Evolutionary conservation across 2,888 invertebrate species (phyloP).

Genomic region (Chouioia cunea): DNA sequence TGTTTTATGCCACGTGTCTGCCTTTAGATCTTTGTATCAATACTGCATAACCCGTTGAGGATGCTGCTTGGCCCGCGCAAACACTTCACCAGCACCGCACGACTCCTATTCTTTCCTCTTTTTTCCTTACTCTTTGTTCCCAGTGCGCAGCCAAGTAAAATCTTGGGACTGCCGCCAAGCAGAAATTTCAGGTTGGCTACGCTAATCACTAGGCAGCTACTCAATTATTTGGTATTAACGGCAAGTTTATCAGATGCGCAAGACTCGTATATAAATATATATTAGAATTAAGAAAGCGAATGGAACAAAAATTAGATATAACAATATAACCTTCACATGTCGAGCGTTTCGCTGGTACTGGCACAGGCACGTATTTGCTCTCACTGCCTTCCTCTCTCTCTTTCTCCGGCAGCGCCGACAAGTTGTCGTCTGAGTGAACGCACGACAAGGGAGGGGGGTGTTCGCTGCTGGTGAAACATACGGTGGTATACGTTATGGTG

Average conservation of each 20-base stretch:
- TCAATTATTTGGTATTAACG: not conserved
- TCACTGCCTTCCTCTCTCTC: slow-evolving; percentile 32
- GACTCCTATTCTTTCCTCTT: not conserved
- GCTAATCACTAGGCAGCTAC: not conserved
- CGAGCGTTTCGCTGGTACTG: slow-evolving; percentile 61
- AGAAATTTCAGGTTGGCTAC: not conserved
- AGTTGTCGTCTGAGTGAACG: slow-evolving; percentile 12
- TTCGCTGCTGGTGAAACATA: too few species aligned
- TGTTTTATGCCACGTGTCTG: not conserved
- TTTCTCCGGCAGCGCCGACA: too few species aligned
- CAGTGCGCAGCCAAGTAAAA: not conserved
- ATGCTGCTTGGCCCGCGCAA: not conserved
- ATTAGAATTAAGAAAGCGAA: not conserved
- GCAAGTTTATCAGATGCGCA: not conserved
- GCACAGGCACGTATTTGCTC: not conserved
- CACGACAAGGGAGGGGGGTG: too few species aligned
- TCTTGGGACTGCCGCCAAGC: not conserved
- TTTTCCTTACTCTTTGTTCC: not conserved
- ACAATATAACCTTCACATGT: slow-evolving; percentile 40
- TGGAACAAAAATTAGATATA: not conserved
- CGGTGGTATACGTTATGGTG: too few species aligned
- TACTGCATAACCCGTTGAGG: too few species aligned
- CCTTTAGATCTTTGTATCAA: not conserved
- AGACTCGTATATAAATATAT: slow-evolving; percentile 1
- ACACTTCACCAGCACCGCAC: not conserved